phyloP scores from a whole-genome alignment of 2,113 vertebrate genomes.

The Trichechus manatus region DNA sequence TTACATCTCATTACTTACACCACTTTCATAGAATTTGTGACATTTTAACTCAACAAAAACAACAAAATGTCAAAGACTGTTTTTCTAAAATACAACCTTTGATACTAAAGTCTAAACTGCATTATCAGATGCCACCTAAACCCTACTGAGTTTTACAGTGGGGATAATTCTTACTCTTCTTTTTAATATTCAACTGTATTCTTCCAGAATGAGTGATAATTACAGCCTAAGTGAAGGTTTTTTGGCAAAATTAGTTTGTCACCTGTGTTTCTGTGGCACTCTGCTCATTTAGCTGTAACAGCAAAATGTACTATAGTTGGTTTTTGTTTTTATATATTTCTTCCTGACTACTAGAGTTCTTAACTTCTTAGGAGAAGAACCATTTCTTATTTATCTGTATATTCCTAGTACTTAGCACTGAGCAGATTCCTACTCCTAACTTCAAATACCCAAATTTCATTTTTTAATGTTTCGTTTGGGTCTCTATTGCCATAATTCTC shows the following conservation, averaged over 20 bases:
- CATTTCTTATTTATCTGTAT: conserved; percentile 1
- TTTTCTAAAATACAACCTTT: conserved; percentile 35
- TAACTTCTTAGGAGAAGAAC: not conserved
- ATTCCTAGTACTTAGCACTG: not conserved
- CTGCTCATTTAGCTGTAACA: not conserved
- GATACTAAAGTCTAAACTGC: conserved; percentile 4
- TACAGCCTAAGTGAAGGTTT: not conserved
- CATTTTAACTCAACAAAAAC: conserved; percentile 31
- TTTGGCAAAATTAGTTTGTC: conserved; percentile 45
- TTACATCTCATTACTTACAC: not conserved
- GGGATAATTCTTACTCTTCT: not conserved
- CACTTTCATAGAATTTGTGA: conserved; percentile 20
- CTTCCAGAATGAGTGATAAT: not conserved
- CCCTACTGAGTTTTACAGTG: not conserved
- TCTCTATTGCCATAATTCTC: not conserved
- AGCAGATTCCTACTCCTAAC: not conserved
- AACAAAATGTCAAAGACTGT: not conserved
- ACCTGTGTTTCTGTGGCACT: not conserved
- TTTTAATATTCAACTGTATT: conserved; percentile 32
- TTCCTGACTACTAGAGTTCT: conserved; percentile 18
- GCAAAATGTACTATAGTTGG: not conserved
- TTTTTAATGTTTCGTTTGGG: not conserved
- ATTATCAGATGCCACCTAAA: not conserved
- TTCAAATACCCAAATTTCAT: not conserved
- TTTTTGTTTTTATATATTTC: not conserved